Evolutionary conservation across 35 echinoderm and acorn worm genomes (phyloP), one percentile per base, ranked within the genome.

Genomic region (Anneissia japonica): DNA sequence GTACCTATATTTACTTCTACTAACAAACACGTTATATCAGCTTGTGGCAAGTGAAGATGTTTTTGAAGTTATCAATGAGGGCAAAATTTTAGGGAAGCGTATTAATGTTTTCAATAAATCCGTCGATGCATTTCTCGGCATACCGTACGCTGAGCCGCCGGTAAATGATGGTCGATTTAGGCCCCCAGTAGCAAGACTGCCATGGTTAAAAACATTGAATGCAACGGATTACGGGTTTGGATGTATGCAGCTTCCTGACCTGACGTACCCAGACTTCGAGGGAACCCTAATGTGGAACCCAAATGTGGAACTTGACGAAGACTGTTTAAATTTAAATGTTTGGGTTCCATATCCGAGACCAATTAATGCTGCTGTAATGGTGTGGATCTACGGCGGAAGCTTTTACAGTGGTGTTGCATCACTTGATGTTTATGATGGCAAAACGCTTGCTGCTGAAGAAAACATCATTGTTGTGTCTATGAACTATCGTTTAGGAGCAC

Each of bases 331-430:
- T 83, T 74, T 98, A 64, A 98, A 98, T 87, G 86, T 98, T 11
- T 98, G 95, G 95, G 86, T 90, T 51, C 95, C 95, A 21, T 77
- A 77, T 29, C 89, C 92, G 16, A 75, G 92, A 9, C 82, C 74
- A 28, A 76, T 83, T 11, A 39, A 82, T 30, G 51, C 93, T 28
- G 40, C 91, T 7, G 91, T 98, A 4, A 93, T 98, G 95, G 85
- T 98, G 9, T 98, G 95, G 95, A 98, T 98, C 85, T 93, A 90
- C 43, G 95, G 95, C 14, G 95, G 95, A 37, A 81, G 84, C 0
- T 93, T 93, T 75, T 86, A 84, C 38, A 30, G 43, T n/a, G 95
- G 92, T 43, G 79, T 78, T 34, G 86, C 95, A 3, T 90, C 92
- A 6, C 82, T 98, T 29, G 91, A 86, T n/a, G 82, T 98, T 9